These are phyloP conservation scores for Cephus rjabovi DNA, from an alignment of 2,888 invertebrate species.

Conservation along the genomic window DNA sequence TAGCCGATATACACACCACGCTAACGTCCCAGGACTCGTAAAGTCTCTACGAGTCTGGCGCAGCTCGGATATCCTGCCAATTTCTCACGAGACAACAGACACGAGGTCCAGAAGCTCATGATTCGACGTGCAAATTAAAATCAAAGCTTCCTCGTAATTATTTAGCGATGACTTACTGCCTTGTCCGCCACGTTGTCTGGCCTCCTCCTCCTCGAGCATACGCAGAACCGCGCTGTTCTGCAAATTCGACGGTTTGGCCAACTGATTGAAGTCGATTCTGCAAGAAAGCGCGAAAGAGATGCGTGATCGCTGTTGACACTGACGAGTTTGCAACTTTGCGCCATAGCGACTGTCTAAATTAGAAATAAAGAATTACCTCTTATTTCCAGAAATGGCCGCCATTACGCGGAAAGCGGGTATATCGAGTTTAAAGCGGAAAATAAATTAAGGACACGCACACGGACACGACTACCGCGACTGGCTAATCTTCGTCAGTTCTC, in stretches of 20 bases:
- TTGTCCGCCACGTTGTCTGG: conserved; percentile 72
- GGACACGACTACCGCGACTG: not conserved
- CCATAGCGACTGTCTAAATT: not conserved
- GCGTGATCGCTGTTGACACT: not conserved
- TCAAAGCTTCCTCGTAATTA: not conserved
- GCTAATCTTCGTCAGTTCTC: not conserved
- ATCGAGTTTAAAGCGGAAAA: not conserved
- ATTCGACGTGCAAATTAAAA: not conserved
- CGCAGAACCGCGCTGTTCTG: conserved; percentile 87
- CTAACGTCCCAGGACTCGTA: not conserved
- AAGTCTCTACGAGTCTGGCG: not conserved
- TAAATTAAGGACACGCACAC: not conserved
- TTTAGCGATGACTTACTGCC: conserved; percentile 69
- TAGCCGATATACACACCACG: not conserved
- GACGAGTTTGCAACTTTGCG: not conserved
- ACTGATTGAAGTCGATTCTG: conserved; percentile 85
- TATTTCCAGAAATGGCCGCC: not conserved
- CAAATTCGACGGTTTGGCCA: conserved; percentile 82
- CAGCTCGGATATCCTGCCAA: not conserved
- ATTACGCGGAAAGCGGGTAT: not conserved
- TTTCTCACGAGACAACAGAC: not conserved
- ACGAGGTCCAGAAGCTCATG: not conserved
- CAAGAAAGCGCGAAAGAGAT: conserved; percentile 44
- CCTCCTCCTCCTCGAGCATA: conserved; percentile 87
- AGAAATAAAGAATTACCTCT: not conserved